These are phyloP conservation scores for Oryctolagus cuniculus DNA, from an alignment of 2,113 vertebrate species.

Conservation along the genomic window DNA sequence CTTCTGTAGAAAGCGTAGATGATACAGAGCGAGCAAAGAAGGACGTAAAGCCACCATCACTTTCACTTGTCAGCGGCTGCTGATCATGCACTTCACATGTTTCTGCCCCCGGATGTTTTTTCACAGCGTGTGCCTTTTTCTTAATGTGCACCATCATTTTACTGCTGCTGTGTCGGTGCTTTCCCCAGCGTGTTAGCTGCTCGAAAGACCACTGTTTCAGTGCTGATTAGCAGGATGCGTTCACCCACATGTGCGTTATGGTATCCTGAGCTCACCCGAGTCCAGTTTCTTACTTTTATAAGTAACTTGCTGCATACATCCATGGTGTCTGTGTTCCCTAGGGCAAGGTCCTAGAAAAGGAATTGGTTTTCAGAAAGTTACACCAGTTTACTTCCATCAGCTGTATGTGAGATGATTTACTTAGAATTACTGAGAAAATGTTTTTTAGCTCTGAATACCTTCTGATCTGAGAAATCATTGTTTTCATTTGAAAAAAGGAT, in stretches of 20 bases:
- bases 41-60: background rate
- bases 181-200: background rate
- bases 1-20: background rate
- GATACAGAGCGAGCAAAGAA: background rate
- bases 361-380: background rate
- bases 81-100: too few species aligned
- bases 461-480: background rate
- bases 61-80: background rate
- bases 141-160: background rate
- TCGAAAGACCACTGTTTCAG: background rate
- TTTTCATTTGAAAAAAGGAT: background rate
- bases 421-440: background rate
- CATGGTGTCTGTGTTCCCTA: background rate
- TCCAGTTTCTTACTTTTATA: background rate
- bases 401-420: background rate
- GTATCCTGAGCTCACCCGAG: background rate
- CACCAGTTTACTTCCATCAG: background rate
- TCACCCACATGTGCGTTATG: background rate
- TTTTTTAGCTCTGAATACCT: background rate
- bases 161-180: background rate
- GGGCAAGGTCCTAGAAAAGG: background rate
- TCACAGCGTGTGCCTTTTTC: background rate
- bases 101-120: background rate
- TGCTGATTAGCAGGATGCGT: background rate
- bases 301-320: background rate